phyloP scores from a whole-genome alignment of 1,140 invertebrate genomes.

The Glossosoma conforme region DNA sequence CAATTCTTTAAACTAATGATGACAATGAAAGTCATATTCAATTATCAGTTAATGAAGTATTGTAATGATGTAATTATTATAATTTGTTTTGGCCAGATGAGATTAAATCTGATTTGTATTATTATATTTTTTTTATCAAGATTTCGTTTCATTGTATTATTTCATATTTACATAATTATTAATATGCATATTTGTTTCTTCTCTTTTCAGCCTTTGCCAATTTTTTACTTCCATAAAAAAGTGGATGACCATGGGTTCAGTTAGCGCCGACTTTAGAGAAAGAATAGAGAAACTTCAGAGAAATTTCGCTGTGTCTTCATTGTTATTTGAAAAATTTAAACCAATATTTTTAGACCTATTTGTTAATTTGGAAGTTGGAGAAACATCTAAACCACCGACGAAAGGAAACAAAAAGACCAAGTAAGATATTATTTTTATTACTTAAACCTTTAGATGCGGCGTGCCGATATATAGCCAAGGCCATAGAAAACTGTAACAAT shows the following conservation, averaged over 20 bases:
- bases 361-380: slow-evolving; percentile 54
- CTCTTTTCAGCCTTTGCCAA: slow-evolving; percentile 71
- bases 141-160: slow-evolving; percentile 7
- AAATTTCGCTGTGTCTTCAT: slow-evolving; percentile 92
- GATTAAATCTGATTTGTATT: no score
- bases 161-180: neutral
- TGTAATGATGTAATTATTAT: no score
- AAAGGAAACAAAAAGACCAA: slow-evolving; percentile 68
- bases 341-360: slow-evolving; percentile 85
- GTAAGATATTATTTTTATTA: slow-evolving; percentile 35
- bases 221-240: slow-evolving; percentile 95
- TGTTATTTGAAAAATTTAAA: slow-evolving; percentile 91
- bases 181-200: slow-evolving; percentile 4
- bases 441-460: no score
- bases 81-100: no score
- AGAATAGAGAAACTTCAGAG: slow-evolving; percentile 84
- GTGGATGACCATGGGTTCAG: slow-evolving; percentile 92
- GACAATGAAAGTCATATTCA: no score
- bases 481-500: no score
- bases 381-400: slow-evolving; percentile 53
- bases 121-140: no score
- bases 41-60: no score
- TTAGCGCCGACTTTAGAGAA: slow-evolving; percentile 76
- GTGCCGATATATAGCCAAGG: no score
- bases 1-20: no score